phyloP scores from a whole-genome alignment of 2,113 vertebrate genomes.

The Amphilophus citrinellus region DNA sequence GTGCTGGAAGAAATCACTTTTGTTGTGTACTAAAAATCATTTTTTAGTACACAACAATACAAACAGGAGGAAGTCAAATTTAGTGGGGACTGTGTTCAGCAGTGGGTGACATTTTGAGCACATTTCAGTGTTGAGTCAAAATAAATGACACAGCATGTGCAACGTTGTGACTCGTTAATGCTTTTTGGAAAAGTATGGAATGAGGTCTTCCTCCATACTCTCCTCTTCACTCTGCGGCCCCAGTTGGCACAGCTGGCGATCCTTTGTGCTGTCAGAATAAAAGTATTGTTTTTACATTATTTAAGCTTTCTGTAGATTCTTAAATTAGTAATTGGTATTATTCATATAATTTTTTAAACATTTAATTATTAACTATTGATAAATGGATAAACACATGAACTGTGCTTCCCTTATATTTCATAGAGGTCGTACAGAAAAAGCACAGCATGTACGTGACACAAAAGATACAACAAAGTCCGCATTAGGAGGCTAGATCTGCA shows the following conservation, averaged over 20 bases:
- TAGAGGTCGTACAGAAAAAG: neutral
- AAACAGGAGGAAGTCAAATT: neutral
- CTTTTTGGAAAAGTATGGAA: neutral
- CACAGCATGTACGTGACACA: no score
- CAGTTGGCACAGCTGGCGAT: neutral
- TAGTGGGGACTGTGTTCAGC: neutral
- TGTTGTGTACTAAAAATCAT: neutral
- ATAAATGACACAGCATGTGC: neutral
- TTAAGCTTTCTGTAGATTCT: neutral
- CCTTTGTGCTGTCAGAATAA: neutral
- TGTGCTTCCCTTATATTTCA: neutral
- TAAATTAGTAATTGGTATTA: neutral
- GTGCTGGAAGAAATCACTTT: no score
- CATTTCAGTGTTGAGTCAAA: neutral
- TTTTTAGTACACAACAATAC: neutral
- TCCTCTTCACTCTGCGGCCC: neutral
- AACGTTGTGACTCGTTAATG: neutral
- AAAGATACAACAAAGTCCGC: no score
- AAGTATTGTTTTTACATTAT: neutral
- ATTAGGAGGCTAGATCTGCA: no score
- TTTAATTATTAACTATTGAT: neutral
- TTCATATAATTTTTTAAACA: neutral
- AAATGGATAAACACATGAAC: neutral
- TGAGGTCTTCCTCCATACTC: neutral
- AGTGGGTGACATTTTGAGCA: neutral